Percentiles rank a stretch among this genome's conserved stretches.
Conservation (phyloP, 2,113 vertebrate genomes). For the Solea solea region DNA sequence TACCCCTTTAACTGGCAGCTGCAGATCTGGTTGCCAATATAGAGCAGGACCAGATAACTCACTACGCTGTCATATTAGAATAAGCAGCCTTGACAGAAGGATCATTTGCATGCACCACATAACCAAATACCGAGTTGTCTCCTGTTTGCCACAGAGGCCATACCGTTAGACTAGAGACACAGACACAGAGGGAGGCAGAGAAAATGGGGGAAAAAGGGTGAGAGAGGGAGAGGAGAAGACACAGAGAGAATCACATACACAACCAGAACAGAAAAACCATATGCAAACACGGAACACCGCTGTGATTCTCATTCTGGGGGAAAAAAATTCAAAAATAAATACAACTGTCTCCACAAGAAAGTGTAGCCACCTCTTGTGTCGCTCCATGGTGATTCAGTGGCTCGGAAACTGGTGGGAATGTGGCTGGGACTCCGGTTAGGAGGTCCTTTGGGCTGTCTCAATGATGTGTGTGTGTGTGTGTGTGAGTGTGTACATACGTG, state of each 20-base stretch:
- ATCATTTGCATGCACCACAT: slow-evolving; percentile 82
- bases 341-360: slow-evolving; percentile 40
- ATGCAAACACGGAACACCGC: slow-evolving; percentile 29
- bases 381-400: slow-evolving; percentile 50
- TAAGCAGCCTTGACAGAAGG: slow-evolving; percentile 80
- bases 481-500: slow-evolving; percentile 22
- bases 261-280: slow-evolving; percentile 20
- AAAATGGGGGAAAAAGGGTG: slow-evolving; percentile 19
- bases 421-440: slow-evolving; percentile 28
- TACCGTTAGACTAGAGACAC: slow-evolving; percentile 57
- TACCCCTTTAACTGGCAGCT: slow-evolving; percentile 70
- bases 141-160: slow-evolving; percentile 66
- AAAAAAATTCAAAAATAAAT: slow-evolving; percentile 41
- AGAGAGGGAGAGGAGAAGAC: slow-evolving; percentile 10
- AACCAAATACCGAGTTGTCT: slow-evolving; percentile 73
- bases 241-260: slow-evolving; percentile 18
- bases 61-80: slow-evolving; percentile 81
- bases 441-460: slow-evolving; percentile 40
- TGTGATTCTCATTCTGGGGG: slow-evolving; percentile 55
- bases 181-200: slow-evolving; percentile 48
- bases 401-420: slow-evolving; percentile 46
- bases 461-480: slow-evolving; percentile 34
- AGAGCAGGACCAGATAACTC: slow-evolving; percentile 76
- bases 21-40: slow-evolving; percentile 77
- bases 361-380: slow-evolving; percentile 26